Conservation (phyloP, 2,797 vertebrate genomes). For the Lepus townsendii region DNA sequence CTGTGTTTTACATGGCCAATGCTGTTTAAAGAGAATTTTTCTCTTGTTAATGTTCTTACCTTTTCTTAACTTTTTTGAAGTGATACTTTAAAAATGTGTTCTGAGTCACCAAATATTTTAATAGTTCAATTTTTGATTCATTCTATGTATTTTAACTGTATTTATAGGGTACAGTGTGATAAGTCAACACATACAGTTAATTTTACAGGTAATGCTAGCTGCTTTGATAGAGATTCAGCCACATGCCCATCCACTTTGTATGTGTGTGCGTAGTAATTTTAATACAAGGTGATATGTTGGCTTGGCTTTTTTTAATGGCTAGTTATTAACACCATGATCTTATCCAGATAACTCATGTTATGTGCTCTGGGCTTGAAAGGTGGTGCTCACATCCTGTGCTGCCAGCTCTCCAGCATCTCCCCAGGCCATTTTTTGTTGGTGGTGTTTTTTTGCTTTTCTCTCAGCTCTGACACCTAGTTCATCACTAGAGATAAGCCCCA, state of each 20-base stretch:
- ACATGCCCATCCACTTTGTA: not conserved
- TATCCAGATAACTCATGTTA: conserved; percentile 83
- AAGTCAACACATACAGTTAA: not conserved
- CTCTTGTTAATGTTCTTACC: not conserved
- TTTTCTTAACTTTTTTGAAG: not conserved
- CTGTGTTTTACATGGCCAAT: conserved; percentile 29
- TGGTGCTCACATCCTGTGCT: conserved; percentile 78
- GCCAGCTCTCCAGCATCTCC: conserved; percentile 84
- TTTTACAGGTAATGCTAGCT: conserved; percentile 43
- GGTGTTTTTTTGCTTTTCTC: conserved; percentile 72
- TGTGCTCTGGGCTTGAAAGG: conserved; percentile 78
- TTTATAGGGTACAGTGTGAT: too few relatives aligned
- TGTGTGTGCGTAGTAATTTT: not conserved
- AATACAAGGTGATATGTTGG: conserved; percentile 65
- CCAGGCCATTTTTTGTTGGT: too few relatives aligned
- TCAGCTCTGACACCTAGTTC: conserved; percentile 82
- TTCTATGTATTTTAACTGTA: too few relatives aligned
- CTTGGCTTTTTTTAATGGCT: conserved; percentile 78
- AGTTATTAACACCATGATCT: conserved; percentile 79
- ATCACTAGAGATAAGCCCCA: conserved; percentile 87
- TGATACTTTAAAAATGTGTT: too few relatives aligned
- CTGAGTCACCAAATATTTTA: too few relatives aligned
- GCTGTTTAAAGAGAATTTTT: not conserved
- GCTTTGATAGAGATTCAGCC: conserved; percentile 57
- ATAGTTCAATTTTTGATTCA: too few relatives aligned